Base-by-base conservation (phyloP, 37 sponge, comb jelly and placozoan species). In the Crambe crambe region DNA sequence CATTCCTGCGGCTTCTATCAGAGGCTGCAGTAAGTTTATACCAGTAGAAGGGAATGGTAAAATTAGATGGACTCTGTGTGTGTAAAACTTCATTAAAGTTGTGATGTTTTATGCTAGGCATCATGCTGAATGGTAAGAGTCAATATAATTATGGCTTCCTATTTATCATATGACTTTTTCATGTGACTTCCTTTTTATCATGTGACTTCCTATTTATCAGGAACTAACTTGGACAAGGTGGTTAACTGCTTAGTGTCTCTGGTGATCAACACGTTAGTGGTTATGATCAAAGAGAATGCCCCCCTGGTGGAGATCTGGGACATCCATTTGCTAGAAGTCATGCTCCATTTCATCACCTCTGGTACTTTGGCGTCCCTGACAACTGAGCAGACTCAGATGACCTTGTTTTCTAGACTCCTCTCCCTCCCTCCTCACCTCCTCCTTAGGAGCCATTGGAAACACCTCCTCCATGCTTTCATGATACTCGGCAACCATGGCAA, bases 1-100 rank as follows among this genome's bases (percentile, higher is more conserved):
- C 58, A n/a, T 26, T 35, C 20, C 42, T n/a, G 25, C 30, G 43
- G 61, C 42, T 4, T 18, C 29, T 15, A 26, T 20, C 23, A 39
- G 65, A 36, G 68, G 30, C 2, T 60, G 37, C 21, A 44, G 78
- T 78, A 38, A 78, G 66, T 78, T 21, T n/a, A 22, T 23, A 56
- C 58, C 4, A n/a, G n/a, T n/a, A n/a, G n/a, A n/a, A n/a, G n/a
- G n/a, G n/a, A n/a, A n/a, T n/a, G n/a, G n/a, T n/a, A n/a, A n/a
- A n/a, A n/a, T n/a, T n/a, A n/a, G n/a, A n/a, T n/a, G n/a, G n/a
- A n/a, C n/a, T n/a, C n/a, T n/a, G n/a, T n/a, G n/a, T n/a, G n/a
- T n/a, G n/a, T n/a, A n/a, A n/a, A n/a, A n/a, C n/a, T n/a, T n/a
- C n/a, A n/a, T n/a, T n/a, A n/a, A n/a, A n/a, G n/a, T n/a, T n/a